Base-by-base conservation (phyloP, 2,113 vertebrate species). In the Equus przewalskii region DNA sequence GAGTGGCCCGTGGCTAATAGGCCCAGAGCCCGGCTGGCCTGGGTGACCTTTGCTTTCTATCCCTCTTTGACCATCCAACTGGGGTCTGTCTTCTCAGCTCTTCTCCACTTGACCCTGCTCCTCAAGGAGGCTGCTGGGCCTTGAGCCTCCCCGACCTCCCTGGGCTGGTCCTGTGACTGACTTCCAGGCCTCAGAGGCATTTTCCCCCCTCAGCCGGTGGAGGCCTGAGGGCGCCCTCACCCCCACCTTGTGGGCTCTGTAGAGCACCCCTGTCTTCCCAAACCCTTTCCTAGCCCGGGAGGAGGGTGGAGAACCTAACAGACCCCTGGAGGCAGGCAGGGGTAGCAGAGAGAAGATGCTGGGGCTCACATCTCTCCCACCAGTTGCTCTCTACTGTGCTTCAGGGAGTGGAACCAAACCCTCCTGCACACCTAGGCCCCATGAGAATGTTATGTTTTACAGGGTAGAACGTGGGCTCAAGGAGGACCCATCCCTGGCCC, bases 171-270 rank as follows among this genome's bases (percentile, higher is more conserved):
- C 64, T 13, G 12, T 87, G 69, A 46, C 54, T 69, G 70, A 79
- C 79, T 58, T 67, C 22, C 9, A 26, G 49, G 22, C 21, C 70
- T 76, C 72, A 30, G 64, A 51, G 6, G 2, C 1, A 0, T 9
- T 46, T 30, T 26, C 10, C 21, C 2, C 4, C 26, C 18, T n/a
- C 9, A n/a, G 69, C 6, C 5, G 7, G 15, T 2, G 11, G 26
- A 36, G 10, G 73, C 6, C 41, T 14, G 6, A 69, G 28, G 22
- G 11, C 16, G 11, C 14, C n/a, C 16, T 22, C 5, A 0, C 16
- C 26, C 49, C 30, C 12, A 12, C 1, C 46, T 15, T 1, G 28
- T 72, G 41, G 73, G 28, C 67, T 44, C 54, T 54, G 2, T 30
- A 46, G 15, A 36, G 33, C 1, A 28, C 4, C 11, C 16, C 49